phyloP scores from a whole-genome alignment of 92 coral and sea anemone genomes.

The Epizoanthus rinbou region DNA sequence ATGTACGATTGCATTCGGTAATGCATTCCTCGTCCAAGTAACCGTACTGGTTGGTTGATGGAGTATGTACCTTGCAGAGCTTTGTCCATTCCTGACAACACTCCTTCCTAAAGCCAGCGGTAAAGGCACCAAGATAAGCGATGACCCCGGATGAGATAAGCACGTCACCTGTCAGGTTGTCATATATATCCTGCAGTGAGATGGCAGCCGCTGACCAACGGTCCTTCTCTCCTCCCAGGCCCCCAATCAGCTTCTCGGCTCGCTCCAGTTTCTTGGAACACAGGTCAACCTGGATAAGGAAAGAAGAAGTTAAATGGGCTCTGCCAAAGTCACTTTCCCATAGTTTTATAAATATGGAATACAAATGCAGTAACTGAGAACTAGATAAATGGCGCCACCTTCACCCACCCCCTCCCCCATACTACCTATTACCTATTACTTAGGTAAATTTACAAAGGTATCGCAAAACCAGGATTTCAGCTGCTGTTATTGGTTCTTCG shows the following conservation, averaged over 20 bases:
- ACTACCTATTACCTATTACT: no score
- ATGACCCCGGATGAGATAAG: conserved; percentile 98
- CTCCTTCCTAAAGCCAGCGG: conserved; percentile 95
- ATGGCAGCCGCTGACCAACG: conserved; percentile 98
- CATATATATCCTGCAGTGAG: conserved; percentile 89
- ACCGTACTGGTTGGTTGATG: no score
- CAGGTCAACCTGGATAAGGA: conserved; percentile 77
- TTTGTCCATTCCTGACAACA: conserved; percentile 97
- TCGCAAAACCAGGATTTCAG: no score
- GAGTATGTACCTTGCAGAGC: conserved; percentile 80
- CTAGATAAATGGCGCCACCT: no score
- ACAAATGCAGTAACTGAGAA: neutral
- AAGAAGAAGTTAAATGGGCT: neutral
- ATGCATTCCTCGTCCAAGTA: no score
- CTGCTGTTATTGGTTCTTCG: no score
- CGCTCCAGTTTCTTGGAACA: conserved; percentile 97
- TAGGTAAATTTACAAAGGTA: no score
- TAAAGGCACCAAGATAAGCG: conserved; percentile 97
- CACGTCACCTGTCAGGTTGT: conserved; percentile 97
- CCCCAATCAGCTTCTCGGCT: conserved; percentile 97
- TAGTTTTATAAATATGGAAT: neutral
- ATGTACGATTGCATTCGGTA: no score
- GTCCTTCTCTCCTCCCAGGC: conserved; percentile 99
- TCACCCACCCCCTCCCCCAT: no score
- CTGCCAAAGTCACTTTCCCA: neutral